Evolutionary conservation across 2,888 invertebrate genomes (phyloP), one percentile per base, ranked within the genome.

Genomic region (Cephus sareptanus): DNA sequence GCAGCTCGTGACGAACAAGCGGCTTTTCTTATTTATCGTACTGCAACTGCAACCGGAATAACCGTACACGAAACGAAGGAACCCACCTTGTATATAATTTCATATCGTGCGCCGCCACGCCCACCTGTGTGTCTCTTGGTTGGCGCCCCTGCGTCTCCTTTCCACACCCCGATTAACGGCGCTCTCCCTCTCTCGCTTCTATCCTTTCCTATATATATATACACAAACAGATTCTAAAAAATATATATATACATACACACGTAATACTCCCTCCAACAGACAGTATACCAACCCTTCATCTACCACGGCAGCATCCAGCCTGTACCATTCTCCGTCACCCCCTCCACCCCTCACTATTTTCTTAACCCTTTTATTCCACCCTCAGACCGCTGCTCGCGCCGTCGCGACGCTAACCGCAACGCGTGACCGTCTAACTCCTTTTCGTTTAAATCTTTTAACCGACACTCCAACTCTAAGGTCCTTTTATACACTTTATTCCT

Each of bases 381-480:
- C 56, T 56, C 56, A 23, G 23, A 56, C 23, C 23, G 56, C 56
- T 56, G 56, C 56, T 56, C 56, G 56, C 56, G 56, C 56, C 77
- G 56, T 15, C n/a, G 75, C 56, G 40, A 11, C 75, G 79, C 74
- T 76, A 87, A 91, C 91, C 91, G 88, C 91, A 90, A 90, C 90
- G 90, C 91, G 91, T 90, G 91, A 90, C 91, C 87, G 87, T 83
- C 89, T 90, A 91, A 91, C 90, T 90, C 89, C 90, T 89, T 90
- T 90, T 91, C 88, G 86, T 85, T 85, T 86, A 82, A 85, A 33
- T 70, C 71, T 35, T 33, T 15, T 34, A 75, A 73, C 73, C 77
- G 70, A 77, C 79, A 76, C 76, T 79, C 78, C 74, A 73, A 37
- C 74, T 37, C 73, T 11, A 15, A 11, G 31, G 37, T 23, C 56